Conservation (phyloP, 2,113 vertebrate genomes). For the Poeciliopsis turrubarensis region DNA sequence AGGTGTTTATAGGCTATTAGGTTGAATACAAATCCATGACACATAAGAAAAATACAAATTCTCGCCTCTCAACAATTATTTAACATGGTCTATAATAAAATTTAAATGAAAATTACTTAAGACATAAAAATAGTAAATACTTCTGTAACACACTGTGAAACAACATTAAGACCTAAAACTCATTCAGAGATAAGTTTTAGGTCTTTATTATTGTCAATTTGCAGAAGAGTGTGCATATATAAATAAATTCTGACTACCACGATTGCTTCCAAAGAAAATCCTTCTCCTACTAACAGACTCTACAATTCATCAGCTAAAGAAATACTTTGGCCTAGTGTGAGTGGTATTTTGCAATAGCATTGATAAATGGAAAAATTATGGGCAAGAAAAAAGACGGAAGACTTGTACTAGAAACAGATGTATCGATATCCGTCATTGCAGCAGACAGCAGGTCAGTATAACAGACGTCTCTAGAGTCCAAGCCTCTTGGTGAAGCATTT, state of each 20-base stretch:
- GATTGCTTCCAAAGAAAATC: slow-evolving; percentile 23
- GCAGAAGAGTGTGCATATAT: not conserved
- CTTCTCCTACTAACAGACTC: slow-evolving; percentile 32
- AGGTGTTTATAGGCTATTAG: no score
- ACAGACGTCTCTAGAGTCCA: slow-evolving; percentile 47
- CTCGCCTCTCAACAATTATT: no score
- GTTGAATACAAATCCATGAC: no score
- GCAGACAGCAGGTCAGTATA: slow-evolving; percentile 43
- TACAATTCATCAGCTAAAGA: slow-evolving; percentile 30
- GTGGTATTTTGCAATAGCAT: slow-evolving; percentile 14
- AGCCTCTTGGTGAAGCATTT: slow-evolving; percentile 54
- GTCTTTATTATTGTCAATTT: not conserved
- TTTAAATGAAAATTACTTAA: no score
- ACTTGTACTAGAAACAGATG: slow-evolving; percentile 40
- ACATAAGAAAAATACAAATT: no score
- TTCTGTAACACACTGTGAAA: no score
- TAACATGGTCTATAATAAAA: no score
- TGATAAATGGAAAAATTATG: slow-evolving; percentile 41
- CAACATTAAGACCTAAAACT: not conserved
- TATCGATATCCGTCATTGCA: slow-evolving; percentile 38
- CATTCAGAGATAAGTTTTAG: not conserved
- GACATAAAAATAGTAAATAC: no score
- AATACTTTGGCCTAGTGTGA: slow-evolving; percentile 28
- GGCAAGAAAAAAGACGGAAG: slow-evolving; percentile 10
- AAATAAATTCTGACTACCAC: slow-evolving; percentile 2